Evolutionary conservation across 2,888 invertebrate species (phyloP).

Genomic region (Tachina lurida): DNA sequence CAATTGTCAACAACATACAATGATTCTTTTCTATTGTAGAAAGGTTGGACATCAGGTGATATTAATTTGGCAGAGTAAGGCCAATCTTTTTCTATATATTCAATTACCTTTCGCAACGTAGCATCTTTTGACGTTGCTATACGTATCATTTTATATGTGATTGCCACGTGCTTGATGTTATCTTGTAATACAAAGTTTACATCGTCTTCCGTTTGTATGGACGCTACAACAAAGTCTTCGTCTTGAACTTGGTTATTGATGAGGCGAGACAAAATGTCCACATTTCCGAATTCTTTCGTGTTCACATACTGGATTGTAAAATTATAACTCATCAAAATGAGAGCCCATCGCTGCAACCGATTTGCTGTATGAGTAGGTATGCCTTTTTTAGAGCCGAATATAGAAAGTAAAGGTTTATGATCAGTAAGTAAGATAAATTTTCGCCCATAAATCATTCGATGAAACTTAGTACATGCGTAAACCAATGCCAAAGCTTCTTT

Average conservation of each 20-base stretch:
- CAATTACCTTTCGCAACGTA: slow-evolving; percentile 18
- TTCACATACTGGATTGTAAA: not conserved
- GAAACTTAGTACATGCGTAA: slow-evolving; percentile 35
- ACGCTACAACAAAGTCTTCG: not conserved
- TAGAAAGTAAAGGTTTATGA: not conserved
- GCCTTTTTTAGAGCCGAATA: too few relatives aligned
- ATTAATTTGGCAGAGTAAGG: not conserved
- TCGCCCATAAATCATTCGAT: slow-evolving; percentile 39
- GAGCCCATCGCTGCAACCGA: too few relatives aligned
- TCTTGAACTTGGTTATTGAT: not conserved
- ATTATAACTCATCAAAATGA: too few relatives aligned
- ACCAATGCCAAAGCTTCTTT: slow-evolving; percentile 45
- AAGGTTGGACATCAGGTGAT: not conserved
- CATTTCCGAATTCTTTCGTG: not conserved
- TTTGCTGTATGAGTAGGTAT: too few relatives aligned
- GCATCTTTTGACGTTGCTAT: not conserved
- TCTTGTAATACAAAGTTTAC: not conserved
- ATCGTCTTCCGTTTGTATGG: slow-evolving; percentile 2
- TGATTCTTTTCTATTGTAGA: not conserved
- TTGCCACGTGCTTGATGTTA: not conserved
- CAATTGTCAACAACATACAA: not conserved
- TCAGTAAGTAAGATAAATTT: slow-evolving; percentile 43
- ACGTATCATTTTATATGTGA: slow-evolving; percentile 24
- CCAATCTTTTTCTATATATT: too few relatives aligned
- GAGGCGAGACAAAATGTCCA: not conserved